Evolutionary conservation across 23 tunicate species (phyloP).

Genomic region (Trididemnum clinides): DNA sequence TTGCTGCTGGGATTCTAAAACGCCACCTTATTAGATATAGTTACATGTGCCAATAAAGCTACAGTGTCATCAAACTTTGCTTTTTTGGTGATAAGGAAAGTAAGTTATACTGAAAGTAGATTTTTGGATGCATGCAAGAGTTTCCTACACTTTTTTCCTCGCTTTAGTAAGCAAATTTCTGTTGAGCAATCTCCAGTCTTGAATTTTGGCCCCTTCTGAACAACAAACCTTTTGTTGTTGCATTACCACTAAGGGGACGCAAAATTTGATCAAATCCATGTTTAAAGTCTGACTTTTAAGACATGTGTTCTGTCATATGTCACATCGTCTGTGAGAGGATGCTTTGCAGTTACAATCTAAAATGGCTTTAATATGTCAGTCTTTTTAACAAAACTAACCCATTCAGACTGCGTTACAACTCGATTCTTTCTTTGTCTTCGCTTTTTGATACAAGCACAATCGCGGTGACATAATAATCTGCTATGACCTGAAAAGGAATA

Average conservation of each 20-base stretch:
- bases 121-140: background rate
- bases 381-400: too few species aligned
- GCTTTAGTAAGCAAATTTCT: background rate
- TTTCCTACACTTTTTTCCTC: background rate
- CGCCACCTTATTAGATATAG: background rate
- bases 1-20: background rate
- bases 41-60: background rate
- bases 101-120: background rate
- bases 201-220: background rate
- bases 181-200: background rate
- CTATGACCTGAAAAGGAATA: too few species aligned
- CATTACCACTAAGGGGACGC: background rate
- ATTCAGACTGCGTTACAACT: too few species aligned
- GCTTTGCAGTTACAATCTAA: too few species aligned
- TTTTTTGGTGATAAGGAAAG: background rate
- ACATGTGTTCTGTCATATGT: too few species aligned
- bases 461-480: too few species aligned
- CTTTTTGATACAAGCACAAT: too few species aligned
- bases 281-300: background rate
- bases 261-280: background rate
- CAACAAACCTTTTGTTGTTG: background rate
- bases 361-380: too few species aligned
- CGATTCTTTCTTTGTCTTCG: too few species aligned
- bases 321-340: too few species aligned
- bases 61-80: conserved; percentile 2